Base-by-base conservation (phyloP, 2,113 vertebrate genomes). In the Pao palembangensis region DNA sequence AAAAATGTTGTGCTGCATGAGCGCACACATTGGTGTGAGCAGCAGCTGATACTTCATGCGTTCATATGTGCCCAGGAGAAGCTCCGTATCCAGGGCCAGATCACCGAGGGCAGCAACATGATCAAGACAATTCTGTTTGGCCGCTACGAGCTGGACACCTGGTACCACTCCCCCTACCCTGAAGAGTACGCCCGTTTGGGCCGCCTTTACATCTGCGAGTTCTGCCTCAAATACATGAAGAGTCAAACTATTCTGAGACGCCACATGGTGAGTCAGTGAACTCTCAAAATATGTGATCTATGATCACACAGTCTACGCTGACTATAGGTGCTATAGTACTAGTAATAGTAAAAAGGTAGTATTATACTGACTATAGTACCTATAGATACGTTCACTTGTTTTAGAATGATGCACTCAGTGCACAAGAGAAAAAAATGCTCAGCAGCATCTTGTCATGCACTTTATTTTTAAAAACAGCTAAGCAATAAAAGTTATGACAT, bases 181-280 rank as follows among this genome's bases (percentile, higher is more conserved):
- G 97, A 99, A 77, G 97, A 99, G 70, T 99, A 99, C 0, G 97
- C 97, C 0, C 93, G 97, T 0, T 88, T 99, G 42, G 97, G 97
- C 0, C 94, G 97, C 19, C 94, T 99, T 56, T 98, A 98, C 64
- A 96, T 98, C 90, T 99, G 96, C 4, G 97, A 99, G 77, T 99
- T 99, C 89, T 99, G 97, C 69, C 93, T 99, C 65, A 99, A 99
- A 55, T 99, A 98, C 59, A 99, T 99, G 97, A 99, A 99, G 89
- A 99, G 97, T 81, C 96, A 99, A 78, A 99, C 97, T 2, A 98
- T 99, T 64, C 93, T 98, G 34, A 92, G 96, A 21, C 87, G 96
- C 43, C 96, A 98, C 87, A 98, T 98, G 97, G 97, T 98, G 73
- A 53, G 31, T 8, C 20, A 8, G 15, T 47, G 4, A 17, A 31